phyloP scores from a whole-genome alignment of 2,888 invertebrate species.

The Synergus japonicus region DNA sequence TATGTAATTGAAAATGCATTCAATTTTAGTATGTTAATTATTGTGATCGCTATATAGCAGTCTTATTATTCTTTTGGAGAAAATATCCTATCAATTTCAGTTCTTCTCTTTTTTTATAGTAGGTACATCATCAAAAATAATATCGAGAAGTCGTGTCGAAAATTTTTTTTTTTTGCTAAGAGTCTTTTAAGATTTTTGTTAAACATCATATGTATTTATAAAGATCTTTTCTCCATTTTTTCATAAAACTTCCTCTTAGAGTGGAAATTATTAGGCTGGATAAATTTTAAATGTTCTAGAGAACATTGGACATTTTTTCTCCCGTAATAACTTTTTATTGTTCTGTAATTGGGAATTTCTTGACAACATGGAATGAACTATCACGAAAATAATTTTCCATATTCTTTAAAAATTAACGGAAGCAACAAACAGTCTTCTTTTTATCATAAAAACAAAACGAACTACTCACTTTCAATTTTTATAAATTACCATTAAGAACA shows the following conservation, averaged over 20 bases:
- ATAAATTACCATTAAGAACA: neutral
- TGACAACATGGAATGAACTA: neutral
- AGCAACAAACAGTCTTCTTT: conserved; percentile 10
- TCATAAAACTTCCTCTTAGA: neutral
- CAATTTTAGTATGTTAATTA: neutral
- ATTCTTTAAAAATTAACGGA: neutral
- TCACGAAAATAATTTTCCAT: conserved; percentile 4
- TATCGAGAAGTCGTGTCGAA: neutral
- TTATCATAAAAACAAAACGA: conserved; percentile 17
- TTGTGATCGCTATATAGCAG: conserved; percentile 17
- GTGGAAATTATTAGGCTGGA: neutral
- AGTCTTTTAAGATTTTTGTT: neutral
- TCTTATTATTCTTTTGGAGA: conserved; percentile 19
- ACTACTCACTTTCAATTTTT: conserved; percentile 22
- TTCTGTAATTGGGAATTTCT: neutral
- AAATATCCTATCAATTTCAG: conserved; percentile 16
- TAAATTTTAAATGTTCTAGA: neutral
- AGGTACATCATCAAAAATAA: neutral
- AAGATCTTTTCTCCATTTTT: neutral
- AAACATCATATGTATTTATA: neutral
- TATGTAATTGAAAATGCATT: neutral
- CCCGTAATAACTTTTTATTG: neutral
- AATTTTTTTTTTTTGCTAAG: neutral
- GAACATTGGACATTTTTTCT: too few relatives aligned
- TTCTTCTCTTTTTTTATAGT: conserved; percentile 14